Percentiles rank a stretch among this genome's conserved stretches.
phyloP scores from a whole-genome alignment of 2,797 vertebrate genomes.

The Peromyscus attwateri region DNA sequence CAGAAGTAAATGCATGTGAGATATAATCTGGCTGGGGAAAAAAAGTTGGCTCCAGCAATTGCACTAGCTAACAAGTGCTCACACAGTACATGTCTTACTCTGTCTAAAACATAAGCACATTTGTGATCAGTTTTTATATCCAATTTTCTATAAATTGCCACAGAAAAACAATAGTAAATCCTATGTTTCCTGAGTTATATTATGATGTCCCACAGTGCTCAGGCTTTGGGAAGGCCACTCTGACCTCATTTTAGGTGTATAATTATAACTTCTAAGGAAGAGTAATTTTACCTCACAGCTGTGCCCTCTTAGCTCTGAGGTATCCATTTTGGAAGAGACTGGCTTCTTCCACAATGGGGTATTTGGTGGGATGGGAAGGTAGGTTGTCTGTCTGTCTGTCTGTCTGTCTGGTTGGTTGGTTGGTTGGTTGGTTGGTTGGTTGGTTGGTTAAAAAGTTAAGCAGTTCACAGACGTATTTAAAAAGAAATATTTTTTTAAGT shows the following conservation, averaged over 20 bases:
- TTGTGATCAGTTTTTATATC: slow-evolving; percentile 44
- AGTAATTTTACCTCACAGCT: neutral
- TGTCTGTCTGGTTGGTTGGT: neutral
- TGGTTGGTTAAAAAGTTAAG: neutral
- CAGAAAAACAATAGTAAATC: slow-evolving; percentile 54
- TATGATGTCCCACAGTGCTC: neutral
- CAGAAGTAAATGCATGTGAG: slow-evolving; percentile 74
- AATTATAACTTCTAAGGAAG: neutral
- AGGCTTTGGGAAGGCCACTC: neutral
- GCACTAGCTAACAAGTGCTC: slow-evolving; percentile 35
- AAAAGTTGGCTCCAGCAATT: slow-evolving; percentile 74
- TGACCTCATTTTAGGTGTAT: neutral
- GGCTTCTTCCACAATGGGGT: neutral
- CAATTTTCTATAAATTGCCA: slow-evolving; percentile 50
- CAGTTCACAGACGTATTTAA: slow-evolving; percentile 39
- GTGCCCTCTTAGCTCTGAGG: neutral
- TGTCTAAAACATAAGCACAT: neutral
- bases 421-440: neutral
- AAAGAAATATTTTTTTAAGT: slow-evolving; percentile 45
- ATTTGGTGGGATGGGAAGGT: neutral
- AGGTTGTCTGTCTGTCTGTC: too few species aligned
- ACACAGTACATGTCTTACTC: neutral
- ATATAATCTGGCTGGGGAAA: slow-evolving; percentile 32
- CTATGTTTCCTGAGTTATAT: neutral
- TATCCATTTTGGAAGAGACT: neutral